phyloP scores from a whole-genome alignment of 2,113 vertebrate genomes.

The Clarias gariepinus region DNA sequence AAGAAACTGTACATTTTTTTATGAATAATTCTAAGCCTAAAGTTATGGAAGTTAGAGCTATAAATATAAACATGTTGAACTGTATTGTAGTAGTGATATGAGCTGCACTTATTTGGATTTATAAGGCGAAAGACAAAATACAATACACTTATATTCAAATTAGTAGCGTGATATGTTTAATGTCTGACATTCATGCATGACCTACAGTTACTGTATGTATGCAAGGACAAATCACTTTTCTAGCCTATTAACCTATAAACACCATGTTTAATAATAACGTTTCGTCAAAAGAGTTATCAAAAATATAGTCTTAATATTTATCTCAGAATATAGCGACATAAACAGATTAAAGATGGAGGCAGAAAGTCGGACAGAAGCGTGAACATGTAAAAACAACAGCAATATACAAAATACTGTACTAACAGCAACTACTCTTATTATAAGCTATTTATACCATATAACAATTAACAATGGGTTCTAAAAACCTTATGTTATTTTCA shows the following conservation, averaged over 20 bases:
- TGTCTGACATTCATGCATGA: background rate
- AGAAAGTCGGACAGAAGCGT: background rate
- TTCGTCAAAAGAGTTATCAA: background rate
- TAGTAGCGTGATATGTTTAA: background rate
- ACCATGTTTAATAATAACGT: background rate
- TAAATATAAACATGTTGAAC: background rate
- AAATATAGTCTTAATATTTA: background rate
- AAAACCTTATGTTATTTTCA: conserved; percentile 57
- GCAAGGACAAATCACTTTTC: background rate
- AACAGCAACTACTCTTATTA: conserved; percentile 20
- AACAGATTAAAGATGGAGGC: conserved; percentile 7
- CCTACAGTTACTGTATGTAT: background rate
- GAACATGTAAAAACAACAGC: no score
- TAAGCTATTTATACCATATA: conserved; percentile 64
- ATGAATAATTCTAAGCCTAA: background rate
- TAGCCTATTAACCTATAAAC: background rate
- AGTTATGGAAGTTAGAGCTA: background rate
- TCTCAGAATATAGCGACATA: background rate
- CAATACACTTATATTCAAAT: background rate
- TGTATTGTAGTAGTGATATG: background rate
- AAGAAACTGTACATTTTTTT: background rate
- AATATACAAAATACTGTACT: no score
- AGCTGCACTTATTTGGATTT: background rate
- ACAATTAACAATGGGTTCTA: conserved; percentile 25
- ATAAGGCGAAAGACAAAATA: background rate